These are phyloP conservation scores for Cydia splendana DNA, from an alignment of 1,140 invertebrate genomes.

Conservation along the genomic window DNA sequence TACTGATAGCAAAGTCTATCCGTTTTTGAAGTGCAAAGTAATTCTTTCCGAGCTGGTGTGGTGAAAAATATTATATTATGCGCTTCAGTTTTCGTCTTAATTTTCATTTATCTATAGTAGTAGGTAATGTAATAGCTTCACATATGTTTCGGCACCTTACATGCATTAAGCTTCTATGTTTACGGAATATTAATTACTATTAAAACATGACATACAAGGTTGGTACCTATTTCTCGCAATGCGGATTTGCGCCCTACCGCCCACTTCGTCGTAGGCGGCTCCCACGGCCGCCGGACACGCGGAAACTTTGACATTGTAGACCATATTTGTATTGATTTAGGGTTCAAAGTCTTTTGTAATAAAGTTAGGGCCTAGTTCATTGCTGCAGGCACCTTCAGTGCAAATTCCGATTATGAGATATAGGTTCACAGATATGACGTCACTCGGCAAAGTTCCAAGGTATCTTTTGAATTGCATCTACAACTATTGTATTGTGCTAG, in stretches of 20 bases:
- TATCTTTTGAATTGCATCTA: neutral
- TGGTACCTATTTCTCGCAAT: conserved; percentile 50
- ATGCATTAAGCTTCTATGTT: conserved; percentile 8
- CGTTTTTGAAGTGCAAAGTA: too few species aligned
- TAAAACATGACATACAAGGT: conserved; percentile 48
- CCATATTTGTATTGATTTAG: neutral
- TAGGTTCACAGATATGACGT: neutral
- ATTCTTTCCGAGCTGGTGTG: too few species aligned
- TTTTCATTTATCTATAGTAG: too few species aligned
- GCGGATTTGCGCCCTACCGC: conserved; percentile 64
- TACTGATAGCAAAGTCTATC: too few species aligned
- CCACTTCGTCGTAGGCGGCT: conserved; percentile 49
- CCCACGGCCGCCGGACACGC: conserved; percentile 43
- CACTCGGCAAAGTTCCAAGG: neutral
- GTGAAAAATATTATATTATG: too few species aligned
- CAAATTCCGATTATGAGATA: neutral
- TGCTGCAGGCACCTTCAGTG: neutral
- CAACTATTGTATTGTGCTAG: neutral
- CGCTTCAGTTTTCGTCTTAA: too few species aligned
- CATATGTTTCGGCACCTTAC: neutral
- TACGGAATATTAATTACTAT: conserved; percentile 33
- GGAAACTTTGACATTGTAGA: neutral
- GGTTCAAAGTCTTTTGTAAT: neutral
- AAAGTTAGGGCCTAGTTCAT: neutral
- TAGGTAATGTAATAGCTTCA: too few species aligned